Evolutionary conservation across 2,797 vertebrate species (phyloP), one percentile per base, ranked within the genome.

Genomic region (Lophius americanus): DNA sequence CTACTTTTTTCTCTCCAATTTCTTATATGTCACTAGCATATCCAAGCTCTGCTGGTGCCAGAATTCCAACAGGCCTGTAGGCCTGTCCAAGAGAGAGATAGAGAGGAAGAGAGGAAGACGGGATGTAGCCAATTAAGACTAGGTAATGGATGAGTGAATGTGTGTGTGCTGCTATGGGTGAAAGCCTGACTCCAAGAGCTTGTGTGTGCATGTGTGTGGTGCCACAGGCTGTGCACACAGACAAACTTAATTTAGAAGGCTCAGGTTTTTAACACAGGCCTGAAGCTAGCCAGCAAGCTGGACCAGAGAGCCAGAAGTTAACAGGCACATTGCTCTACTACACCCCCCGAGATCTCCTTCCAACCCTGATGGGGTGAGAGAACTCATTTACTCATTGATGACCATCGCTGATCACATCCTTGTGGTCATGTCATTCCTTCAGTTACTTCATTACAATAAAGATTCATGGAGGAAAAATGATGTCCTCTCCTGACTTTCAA

Each of bases 181-280:
- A 41, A 41, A 6, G 39, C 39, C 39, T 41, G 39, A 41, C 39
- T 41, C 9, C 39, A 41, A 41, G 39, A 41, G 39, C 39, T 41
- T 76, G 70, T 59, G 83, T 59, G 54, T 51, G 51, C 37, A 32
- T 74, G 67, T 48, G 82, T 79, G 67, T 3, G 57, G 53, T 76
- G 90, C 93, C 91, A 93, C 82, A 82, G 93, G 93, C 90, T 89
- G 85, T 81, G 54, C 82, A 81, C 88, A 69, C 81, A 79, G 87
- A 87, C 90, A 88, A 90, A 91, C 89, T 90, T 93, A 89, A 92
- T 93, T 93, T 93, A 90, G 85, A 84, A 82, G 82, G 76, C 75
- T 81, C 70, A 68, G 82, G 80, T 84, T 89, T 90, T 90, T 90
- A 90, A 88, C 88, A 79, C 85, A 77, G 81, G 90, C 91, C 90